phyloP scores from a whole-genome alignment of 2,113 vertebrate genomes.

The Bungarus multicinctus region DNA sequence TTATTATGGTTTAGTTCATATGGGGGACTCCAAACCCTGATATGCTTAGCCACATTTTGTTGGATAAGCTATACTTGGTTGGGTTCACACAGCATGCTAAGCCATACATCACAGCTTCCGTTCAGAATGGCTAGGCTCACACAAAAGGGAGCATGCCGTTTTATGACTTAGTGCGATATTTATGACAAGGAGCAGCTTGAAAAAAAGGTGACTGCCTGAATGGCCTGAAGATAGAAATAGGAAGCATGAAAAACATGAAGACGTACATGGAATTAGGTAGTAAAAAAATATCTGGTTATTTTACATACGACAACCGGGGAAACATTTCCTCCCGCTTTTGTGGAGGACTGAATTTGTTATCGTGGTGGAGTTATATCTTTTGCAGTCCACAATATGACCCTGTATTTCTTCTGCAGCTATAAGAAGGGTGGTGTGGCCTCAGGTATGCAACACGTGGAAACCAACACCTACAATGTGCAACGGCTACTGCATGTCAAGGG shows the following conservation, averaged over 20 bases:
- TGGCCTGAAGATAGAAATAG: background rate
- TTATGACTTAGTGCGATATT: background rate
- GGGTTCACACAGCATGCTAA: background rate
- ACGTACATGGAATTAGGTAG: background rate
- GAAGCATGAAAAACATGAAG: background rate
- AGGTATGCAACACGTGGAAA: slow-evolving; percentile 81
- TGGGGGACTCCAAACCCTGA: background rate
- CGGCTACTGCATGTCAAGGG: slow-evolving; percentile 84
- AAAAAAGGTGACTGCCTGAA: background rate
- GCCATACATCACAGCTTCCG: background rate
- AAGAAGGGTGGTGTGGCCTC: slow-evolving; percentile 81
- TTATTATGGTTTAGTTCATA: background rate
- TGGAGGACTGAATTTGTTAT: background rate
- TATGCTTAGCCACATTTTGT: background rate
- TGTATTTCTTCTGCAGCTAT: slow-evolving; percentile 66
- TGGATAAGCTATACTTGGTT: background rate
- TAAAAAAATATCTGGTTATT: background rate
- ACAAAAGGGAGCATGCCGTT: background rate
- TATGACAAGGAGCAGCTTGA: background rate
- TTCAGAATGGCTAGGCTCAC: background rate
- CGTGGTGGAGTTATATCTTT: background rate
- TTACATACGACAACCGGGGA: background rate
- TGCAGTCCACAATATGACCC: fast-evolving
- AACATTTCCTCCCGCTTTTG: background rate
- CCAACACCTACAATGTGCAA: slow-evolving; percentile 75